These are phyloP conservation scores for Megaceryle maxima DNA, from an alignment of 2,113 vertebrate species.

Conservation along the genomic window DNA sequence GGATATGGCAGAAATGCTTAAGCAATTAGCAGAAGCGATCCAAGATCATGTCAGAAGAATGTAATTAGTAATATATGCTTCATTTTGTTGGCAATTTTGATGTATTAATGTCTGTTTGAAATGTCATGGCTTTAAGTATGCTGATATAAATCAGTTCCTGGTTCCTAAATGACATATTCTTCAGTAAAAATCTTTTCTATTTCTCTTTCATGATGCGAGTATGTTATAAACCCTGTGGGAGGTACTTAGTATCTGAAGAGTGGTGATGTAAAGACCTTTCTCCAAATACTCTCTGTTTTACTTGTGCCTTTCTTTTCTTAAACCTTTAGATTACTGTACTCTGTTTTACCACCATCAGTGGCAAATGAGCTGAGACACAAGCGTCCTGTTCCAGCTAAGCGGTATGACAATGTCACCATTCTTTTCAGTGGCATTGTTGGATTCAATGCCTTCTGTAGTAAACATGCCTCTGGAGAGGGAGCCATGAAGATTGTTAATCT, in stretches of 20 bases:
- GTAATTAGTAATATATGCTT: not conserved
- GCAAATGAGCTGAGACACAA: conserved; percentile 98
- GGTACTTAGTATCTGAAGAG: not conserved
- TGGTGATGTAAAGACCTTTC: not conserved
- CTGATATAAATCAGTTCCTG: not conserved
- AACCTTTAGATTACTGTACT: conserved; percentile 87
- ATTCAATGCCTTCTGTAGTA: conserved; percentile 96
- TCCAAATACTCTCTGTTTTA: not conserved
- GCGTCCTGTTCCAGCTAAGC: conserved; percentile 93
- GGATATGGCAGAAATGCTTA: not conserved
- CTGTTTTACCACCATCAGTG: conserved; percentile 94
- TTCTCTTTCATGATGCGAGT: not conserved
- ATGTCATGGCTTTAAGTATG: not conserved
- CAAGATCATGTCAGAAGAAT: not conserved
- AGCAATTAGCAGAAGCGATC: not conserved
- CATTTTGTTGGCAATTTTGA: not conserved
- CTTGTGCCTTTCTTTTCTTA: not conserved
- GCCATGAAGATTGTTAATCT: conserved; percentile 99
- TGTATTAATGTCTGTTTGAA: not conserved
- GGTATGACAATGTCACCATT: conserved; percentile 97
- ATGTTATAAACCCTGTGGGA: not conserved
- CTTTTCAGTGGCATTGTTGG: conserved; percentile 98
- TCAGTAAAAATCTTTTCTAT: not conserved
- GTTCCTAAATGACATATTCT: not conserved
- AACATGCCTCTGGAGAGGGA: conserved; percentile 96